Evolutionary conservation across 2,888 invertebrate genomes (phyloP), one percentile per base, ranked within the genome.

Genomic region (Acronicta alni): DNA sequence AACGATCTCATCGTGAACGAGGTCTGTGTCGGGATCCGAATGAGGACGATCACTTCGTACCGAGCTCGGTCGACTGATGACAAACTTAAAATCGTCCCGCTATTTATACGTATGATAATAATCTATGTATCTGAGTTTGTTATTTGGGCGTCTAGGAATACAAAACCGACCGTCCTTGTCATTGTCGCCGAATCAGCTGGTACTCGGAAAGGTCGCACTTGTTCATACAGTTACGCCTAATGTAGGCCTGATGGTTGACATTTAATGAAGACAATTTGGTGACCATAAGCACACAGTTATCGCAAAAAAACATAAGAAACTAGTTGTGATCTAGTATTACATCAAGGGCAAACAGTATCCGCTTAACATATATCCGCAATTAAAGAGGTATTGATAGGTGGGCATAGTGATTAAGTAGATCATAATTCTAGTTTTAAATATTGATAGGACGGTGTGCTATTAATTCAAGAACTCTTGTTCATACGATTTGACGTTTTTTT

Each of bases 31-130:
- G 72, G 70, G 64, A 75, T 78, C 77, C 71, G 64, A 75, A 72
- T 66, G 45, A 82, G 73, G 74, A 87, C 82, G 88, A 90, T 88
- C 89, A 88, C 90, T 89, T 89, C 89, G 72, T 72, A 87, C 88
- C 83, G 74, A 70, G 16, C 58, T 65, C 72, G 82, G 86, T 67
- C 80, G 88, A 90, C 89, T 90, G 88, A 89, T 89, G 82, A 72
- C 65, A 70, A 54, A 61, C 52, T 67, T 32, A 45, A 57, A 68
- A 51, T 78, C 79, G 82, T 79, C 81, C 62, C 72, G 59, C 85
- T 91, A 90, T 91, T 89, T 91, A 91, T 91, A 91, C 83, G 64
- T 59, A 81, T 82, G 81, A 82, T 80, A 71, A 79, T 85, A 81
- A 86, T 88, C 81, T 86, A 81, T 78, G 76, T 72, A 71, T 81